Percentiles rank a stretch among this genome's conserved stretches.
phyloP scores from a whole-genome alignment of 2,888 invertebrate species.

The Ceramica pisi region DNA sequence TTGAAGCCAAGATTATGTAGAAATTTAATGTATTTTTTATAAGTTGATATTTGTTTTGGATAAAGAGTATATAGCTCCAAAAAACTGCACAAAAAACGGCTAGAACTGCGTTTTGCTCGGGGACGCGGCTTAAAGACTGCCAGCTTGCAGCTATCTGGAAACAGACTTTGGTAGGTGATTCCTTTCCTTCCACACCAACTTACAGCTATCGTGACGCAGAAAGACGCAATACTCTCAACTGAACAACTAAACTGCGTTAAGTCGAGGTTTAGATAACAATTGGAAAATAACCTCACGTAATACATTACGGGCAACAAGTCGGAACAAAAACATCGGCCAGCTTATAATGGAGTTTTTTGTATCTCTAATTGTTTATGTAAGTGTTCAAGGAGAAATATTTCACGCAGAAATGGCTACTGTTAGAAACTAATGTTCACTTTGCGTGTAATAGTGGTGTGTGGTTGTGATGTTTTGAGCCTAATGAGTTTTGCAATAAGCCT shows the following conservation, averaged over 20 bases:
- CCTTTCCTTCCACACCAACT: too few species aligned
- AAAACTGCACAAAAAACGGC: too few species aligned
- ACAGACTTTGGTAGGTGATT: too few species aligned
- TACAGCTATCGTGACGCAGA: conserved; percentile 7
- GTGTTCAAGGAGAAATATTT: conserved; percentile 58
- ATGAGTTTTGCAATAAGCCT: conserved; percentile 9
- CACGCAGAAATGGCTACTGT: conserved; percentile 30
- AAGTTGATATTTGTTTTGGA: too few species aligned
- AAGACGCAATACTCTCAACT: conserved; percentile 51
- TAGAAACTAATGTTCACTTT: conserved; percentile 28
- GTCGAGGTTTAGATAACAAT: conserved; percentile 75
- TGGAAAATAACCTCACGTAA: conserved; percentile 83
- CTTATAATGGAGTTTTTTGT: conserved; percentile 59
- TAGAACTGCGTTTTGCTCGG: too few species aligned
- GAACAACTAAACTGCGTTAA: conserved; percentile 72
- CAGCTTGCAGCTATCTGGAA: too few species aligned
- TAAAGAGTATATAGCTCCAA: too few species aligned
- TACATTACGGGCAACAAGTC: conserved; percentile 71
- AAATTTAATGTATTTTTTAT: too few species aligned
- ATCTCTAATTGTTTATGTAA: conserved; percentile 63
- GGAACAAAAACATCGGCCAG: conserved; percentile 55
- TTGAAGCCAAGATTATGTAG: too few species aligned
- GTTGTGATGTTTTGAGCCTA: conserved; percentile 3
- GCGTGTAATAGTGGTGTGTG: neutral
- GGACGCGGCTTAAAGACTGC: too few species aligned